Conservation (phyloP, 2,113 vertebrate species). For the Panurus biarmicus region DNA sequence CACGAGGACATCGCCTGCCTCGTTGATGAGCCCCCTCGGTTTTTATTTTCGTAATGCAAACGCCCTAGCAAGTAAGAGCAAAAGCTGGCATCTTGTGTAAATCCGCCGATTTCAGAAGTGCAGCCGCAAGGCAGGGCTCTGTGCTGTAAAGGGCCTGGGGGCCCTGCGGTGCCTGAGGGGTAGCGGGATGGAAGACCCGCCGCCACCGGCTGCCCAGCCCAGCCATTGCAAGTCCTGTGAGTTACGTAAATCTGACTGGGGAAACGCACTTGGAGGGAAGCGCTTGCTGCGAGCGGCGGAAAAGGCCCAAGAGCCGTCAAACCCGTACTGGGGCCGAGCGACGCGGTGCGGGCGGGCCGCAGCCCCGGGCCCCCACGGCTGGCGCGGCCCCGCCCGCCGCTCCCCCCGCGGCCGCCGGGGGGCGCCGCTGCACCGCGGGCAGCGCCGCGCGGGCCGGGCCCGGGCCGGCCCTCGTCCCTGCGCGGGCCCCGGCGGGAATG, state of each 20-base stretch:
- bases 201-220: too few relatives aligned
- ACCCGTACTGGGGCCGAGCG: rapidly evolving
- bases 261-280: too few relatives aligned
- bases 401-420: not conserved
- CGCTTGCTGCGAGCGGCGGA: not conserved
- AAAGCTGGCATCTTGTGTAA: not conserved
- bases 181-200: not conserved
- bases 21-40: rapidly evolving
- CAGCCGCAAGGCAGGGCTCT: rapidly evolving
- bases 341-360: not conserved
- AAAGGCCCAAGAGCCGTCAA: too few relatives aligned
- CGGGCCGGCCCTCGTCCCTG: not conserved
- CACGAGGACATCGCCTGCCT: too few relatives aligned
- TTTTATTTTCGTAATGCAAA: not conserved
- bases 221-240: not conserved
- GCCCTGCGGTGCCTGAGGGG: not conserved
- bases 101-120: not conserved
- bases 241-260: too few relatives aligned
- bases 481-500: not conserved
- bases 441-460: not conserved
- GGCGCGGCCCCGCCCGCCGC: not conserved
- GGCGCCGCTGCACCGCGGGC: not conserved
- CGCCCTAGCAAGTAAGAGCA: not conserved
- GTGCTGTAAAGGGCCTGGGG: not conserved
- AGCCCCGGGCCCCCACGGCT: not conserved